Percentiles rank a stretch among this genome's conserved stretches.
Conservation (phyloP, 2,797 vertebrate genomes). For the Diceros bicornis region DNA sequence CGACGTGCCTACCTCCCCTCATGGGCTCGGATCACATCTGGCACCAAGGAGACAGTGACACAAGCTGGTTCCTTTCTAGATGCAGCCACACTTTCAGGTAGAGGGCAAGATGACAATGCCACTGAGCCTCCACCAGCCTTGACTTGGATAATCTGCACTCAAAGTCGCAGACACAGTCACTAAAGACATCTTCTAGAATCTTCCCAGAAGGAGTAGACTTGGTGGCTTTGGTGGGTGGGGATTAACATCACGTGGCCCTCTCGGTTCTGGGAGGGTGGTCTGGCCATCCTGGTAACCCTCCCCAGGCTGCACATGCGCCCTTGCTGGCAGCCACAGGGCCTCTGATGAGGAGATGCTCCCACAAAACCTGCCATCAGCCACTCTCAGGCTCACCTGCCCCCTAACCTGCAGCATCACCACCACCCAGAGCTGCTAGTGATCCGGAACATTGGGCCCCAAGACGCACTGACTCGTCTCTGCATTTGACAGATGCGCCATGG, state of each 20-base stretch:
- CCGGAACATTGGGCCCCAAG: rapidly evolving
- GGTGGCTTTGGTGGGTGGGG: rapidly evolving
- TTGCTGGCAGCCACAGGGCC: not conserved
- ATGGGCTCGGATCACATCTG: too few relatives aligned
- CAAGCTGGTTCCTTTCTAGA: not conserved
- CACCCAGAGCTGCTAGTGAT: rapidly evolving
- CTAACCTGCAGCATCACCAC: too few relatives aligned
- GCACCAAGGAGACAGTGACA: rapidly evolving
- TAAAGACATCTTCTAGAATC: not conserved
- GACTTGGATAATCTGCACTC: not conserved
- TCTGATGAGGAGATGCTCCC: not conserved
- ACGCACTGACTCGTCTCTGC: not conserved
- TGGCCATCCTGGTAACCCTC: not conserved
- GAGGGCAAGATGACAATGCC: too few relatives aligned
- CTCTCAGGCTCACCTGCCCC: too few relatives aligned
- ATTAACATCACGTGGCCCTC: rapidly evolving
- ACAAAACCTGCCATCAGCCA: rapidly evolving
- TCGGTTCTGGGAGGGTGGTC: not conserved
- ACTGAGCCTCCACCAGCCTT: rapidly evolving
- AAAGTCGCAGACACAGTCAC: rapidly evolving
- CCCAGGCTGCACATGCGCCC: rapidly evolving
- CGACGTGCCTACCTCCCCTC: too few relatives aligned
- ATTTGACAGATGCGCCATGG: not conserved
- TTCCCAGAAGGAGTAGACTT: too few relatives aligned
- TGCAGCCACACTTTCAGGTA: rapidly evolving